These are phyloP conservation scores for Tetragonula carbonaria DNA, from an alignment of 2,888 invertebrate genomes.

Conservation along the genomic window DNA sequence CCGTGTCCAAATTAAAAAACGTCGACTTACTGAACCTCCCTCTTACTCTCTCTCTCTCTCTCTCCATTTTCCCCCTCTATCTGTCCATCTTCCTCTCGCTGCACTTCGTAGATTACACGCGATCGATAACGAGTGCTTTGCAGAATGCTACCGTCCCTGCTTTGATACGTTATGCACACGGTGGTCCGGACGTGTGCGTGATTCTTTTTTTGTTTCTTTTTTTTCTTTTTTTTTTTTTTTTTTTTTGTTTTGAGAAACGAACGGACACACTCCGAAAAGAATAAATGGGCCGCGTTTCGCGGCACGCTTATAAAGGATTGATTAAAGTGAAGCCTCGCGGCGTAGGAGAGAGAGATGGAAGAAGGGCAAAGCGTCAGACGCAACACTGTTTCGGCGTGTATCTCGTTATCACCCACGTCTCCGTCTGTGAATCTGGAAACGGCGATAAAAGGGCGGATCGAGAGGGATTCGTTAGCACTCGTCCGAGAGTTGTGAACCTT, in stretches of 20 bases:
- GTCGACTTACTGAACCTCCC: conserved; percentile 34
- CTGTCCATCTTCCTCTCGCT: not conserved
- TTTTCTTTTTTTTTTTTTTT: not conserved
- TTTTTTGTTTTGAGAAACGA: conserved; percentile 44
- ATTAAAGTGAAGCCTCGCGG: conserved; percentile 44
- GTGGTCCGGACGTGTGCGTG: conserved; percentile 2
- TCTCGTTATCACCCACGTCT: conserved; percentile 21
- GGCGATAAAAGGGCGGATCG: not conserved
- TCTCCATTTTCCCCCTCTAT: not conserved
- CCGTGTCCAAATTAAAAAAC: conserved; percentile 55
- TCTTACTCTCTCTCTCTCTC: not conserved
- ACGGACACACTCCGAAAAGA: conserved; percentile 47
- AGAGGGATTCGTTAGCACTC: not conserved
- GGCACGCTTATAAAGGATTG: conserved; percentile 51
- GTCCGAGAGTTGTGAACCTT: not conserved
- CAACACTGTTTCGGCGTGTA: conserved; percentile 17
- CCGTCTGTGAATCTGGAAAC: not conserved
- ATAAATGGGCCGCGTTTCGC: conserved; percentile 65
- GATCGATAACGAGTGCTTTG: conserved; percentile 58
- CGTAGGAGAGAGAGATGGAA: not conserved
- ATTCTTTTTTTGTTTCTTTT: not conserved
- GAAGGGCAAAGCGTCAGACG: conserved; percentile 12
- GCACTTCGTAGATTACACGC: conserved; percentile 49
- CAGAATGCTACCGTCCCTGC: conserved; percentile 38
- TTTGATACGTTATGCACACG: conserved; percentile 53